A percentile compares a stretch with the other conserved stretches of the same genome.
These are phyloP conservation scores for Mastigias papua DNA, from an alignment of 30 jellyfish, hydroid and myxozoan genomes.

Conservation along the genomic window DNA sequence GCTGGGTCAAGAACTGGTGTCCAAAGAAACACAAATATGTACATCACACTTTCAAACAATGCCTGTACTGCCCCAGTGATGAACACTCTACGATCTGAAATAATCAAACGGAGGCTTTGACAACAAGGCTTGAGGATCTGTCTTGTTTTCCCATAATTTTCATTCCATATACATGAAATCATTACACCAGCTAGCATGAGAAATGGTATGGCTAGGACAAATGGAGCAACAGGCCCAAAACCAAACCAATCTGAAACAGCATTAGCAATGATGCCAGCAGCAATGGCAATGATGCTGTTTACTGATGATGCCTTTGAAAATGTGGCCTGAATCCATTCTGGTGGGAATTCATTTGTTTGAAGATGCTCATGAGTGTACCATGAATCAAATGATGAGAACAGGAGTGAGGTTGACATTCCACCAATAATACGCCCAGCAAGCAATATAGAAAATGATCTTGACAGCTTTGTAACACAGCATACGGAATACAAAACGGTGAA, in stretches of 20 bases:
- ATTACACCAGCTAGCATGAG: slow-evolving; percentile 84
- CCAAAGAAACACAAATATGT: slow-evolving; percentile 95
- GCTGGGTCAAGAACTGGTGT: slow-evolving; percentile 96
- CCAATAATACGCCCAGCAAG: slow-evolving; percentile 91
- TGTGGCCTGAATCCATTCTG: slow-evolving; percentile 92
- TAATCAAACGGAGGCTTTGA: slow-evolving; percentile 80
- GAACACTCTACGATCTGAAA: slow-evolving; percentile 67
- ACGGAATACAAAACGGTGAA: slow-evolving; percentile 88
- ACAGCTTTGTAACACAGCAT: slow-evolving; percentile 86
- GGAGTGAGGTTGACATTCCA: slow-evolving; percentile 90
- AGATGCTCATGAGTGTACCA: slow-evolving; percentile 94
- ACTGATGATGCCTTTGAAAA: slow-evolving; percentile 87
- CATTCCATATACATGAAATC: slow-evolving; percentile 90
- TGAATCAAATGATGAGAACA: slow-evolving; percentile 94
- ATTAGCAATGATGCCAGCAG: slow-evolving; percentile 92
- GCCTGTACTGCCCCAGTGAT: slow-evolving; percentile 94
- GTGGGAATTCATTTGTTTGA: slow-evolving; percentile 87
- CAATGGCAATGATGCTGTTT: slow-evolving; percentile 89
- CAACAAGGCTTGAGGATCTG: slow-evolving; percentile 83
- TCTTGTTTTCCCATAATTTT: slow-evolving; percentile 86
- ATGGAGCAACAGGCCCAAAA: slow-evolving; percentile 97
- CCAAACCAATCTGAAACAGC: slow-evolving; percentile 81
- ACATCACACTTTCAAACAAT: slow-evolving; percentile 97
- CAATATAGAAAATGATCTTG: slow-evolving; percentile 71
- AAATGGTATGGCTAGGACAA: slow-evolving; percentile 89